Evolutionary conservation across 2,888 invertebrate genomes (phyloP).

Genomic region (Chirona hameri): DNA sequence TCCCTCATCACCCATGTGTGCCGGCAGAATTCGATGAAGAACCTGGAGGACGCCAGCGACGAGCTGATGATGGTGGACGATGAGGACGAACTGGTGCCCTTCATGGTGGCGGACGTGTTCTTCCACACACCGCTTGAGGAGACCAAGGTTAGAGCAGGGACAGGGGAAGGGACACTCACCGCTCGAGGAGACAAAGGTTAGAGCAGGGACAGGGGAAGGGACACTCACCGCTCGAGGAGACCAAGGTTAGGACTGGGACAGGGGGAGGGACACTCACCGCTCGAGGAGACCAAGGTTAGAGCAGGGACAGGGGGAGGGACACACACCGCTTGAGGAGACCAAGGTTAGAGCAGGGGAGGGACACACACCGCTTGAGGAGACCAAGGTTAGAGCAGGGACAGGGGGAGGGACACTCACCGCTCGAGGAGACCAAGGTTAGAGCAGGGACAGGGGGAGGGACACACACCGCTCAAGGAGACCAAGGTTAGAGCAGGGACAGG

Average conservation of each 20-base stretch:
- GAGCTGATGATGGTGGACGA: conserved; percentile 82
- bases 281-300: conserved; percentile 70
- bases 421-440: conserved; percentile 70
- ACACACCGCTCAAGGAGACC: no score
- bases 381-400: conserved; percentile 53
- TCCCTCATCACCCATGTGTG: no score
- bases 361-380: conserved; percentile 69
- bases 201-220: no score
- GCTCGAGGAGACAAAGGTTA: no score
- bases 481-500: no score
- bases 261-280: conserved; percentile 55
- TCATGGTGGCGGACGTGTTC: conserved; percentile 50
- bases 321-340: no score
- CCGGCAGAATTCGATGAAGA: conserved; percentile 75
- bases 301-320: no score
- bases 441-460: no score
- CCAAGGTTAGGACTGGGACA: conserved; percentile 54
- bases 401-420: conserved; percentile 63
- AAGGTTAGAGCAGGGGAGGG: no score
- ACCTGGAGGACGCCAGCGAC: conserved; percentile 85
- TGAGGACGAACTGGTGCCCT: conserved; percentile 49
- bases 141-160: conserved; percentile 58
- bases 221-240: conserved; percentile 69
- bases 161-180: no score
- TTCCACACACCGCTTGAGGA: conserved; percentile 69